Conservation (phyloP, 2,797 vertebrate genomes). For the Nannoperca australis region DNA sequence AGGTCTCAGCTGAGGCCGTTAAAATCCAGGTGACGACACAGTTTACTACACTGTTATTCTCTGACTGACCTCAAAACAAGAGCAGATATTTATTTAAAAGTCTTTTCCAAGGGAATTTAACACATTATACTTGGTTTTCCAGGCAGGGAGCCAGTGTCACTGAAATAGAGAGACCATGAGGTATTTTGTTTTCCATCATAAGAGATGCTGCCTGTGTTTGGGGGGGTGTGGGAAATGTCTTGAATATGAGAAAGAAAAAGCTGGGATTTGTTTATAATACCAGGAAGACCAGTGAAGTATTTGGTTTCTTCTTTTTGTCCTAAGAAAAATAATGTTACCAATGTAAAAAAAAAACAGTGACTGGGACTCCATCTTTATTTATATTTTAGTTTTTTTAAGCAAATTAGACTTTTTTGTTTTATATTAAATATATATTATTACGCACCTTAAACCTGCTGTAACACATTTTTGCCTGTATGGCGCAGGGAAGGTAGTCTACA, state of each 20-base stretch:
- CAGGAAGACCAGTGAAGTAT: slow-evolving; percentile 19
- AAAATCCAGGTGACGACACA: slow-evolving; percentile 40
- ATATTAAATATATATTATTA: no score
- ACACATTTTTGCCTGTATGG: not conserved
- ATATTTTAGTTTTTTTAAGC: not conserved
- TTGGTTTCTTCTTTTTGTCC: slow-evolving; percentile 25
- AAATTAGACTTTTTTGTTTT: not conserved
- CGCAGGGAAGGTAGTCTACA: not conserved
- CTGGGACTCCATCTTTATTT: not conserved
- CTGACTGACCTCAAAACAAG: slow-evolving; percentile 38
- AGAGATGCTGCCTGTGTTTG: slow-evolving; percentile 62
- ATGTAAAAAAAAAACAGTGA: not conserved
- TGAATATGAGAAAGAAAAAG: slow-evolving; percentile 44
- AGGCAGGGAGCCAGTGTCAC: slow-evolving; percentile 74
- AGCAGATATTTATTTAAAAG: slow-evolving; percentile 62
- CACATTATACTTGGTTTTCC: slow-evolving; percentile 77
- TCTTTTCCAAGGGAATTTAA: slow-evolving; percentile 69
- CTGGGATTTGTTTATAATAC: slow-evolving; percentile 47
- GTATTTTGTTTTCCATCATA: slow-evolving; percentile 74
- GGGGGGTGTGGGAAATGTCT: slow-evolving; percentile 69
- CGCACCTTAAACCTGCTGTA: not conserved
- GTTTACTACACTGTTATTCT: slow-evolving; percentile 42
- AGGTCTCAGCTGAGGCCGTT: slow-evolving; percentile 26
- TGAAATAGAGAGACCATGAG: slow-evolving; percentile 65
- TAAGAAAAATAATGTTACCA: no score